Percentiles rank a stretch among this genome's conserved stretches.
phyloP scores from a whole-genome alignment of 2,113 vertebrate genomes.

The Chloroceryle aenea region DNA sequence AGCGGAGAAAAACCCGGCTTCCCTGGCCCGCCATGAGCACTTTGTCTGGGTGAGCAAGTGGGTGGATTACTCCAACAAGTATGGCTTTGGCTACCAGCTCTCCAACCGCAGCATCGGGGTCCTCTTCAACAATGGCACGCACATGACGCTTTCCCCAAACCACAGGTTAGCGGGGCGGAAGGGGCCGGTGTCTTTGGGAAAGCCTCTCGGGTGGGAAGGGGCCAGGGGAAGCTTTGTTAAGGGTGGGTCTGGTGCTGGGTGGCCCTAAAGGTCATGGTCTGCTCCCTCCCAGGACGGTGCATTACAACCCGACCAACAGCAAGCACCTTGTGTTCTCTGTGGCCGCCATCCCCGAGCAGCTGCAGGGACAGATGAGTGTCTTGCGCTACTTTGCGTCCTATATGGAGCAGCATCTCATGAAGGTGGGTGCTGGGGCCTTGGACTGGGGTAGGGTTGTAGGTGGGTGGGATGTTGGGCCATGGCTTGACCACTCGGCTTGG shows the following conservation, averaged over 20 bases:
- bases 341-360: conserved; percentile 85
- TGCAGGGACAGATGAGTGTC: conserved; percentile 89
- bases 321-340: conserved; percentile 89
- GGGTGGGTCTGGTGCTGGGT: neutral
- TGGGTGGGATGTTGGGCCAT: neutral
- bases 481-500: neutral
- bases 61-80: conserved; percentile 99
- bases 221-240: neutral
- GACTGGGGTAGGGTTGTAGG: neutral
- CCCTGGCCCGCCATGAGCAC: conserved; percentile 86
- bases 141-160: conserved; percentile 90
- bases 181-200: neutral
- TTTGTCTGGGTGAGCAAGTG: conserved; percentile 98
- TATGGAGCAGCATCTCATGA: conserved; percentile 97
- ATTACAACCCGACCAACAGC: conserved; percentile 92
- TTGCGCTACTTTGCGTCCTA: conserved; percentile 92
- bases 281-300: conserved; percentile 81
- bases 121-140: conserved; percentile 95
- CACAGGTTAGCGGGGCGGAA: conserved; percentile 77
- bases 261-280: neutral
- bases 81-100: conserved; percentile 96
- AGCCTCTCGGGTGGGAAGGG: neutral
- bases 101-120: conserved; percentile 93
- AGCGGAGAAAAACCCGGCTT: conserved; percentile 90
- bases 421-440: conserved; percentile 75